phyloP scores from a whole-genome alignment of 2,113 vertebrate species.

The Bubo scandiacus region DNA sequence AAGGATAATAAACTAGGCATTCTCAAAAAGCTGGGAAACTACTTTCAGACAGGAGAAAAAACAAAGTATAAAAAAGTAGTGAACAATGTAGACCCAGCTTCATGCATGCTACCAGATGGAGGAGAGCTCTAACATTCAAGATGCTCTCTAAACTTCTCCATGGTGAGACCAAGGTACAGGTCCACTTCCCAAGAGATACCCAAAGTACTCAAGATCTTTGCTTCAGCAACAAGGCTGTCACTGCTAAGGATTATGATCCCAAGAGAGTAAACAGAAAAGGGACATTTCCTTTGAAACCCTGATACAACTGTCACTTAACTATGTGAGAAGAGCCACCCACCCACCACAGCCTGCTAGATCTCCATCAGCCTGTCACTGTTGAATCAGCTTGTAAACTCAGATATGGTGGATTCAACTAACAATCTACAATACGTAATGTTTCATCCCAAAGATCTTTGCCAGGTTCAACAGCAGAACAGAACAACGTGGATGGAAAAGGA shows the following conservation, averaged over 20 bases:
- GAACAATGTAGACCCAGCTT: neutral
- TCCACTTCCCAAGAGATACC: neutral
- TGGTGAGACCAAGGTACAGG: neutral
- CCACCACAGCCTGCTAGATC: neutral
- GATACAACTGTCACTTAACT: neutral
- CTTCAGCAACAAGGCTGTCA: neutral
- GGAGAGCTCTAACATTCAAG: neutral
- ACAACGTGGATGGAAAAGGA: neutral
- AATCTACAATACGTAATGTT: fast-evolving
- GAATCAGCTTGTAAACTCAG: neutral
- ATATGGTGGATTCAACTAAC: neutral
- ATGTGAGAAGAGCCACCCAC: neutral
- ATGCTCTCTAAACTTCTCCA: neutral
- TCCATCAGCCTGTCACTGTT: neutral
- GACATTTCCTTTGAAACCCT: neutral
- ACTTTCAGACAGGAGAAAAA: neutral
- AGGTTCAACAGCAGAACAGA: neutral
- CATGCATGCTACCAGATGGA: neutral
- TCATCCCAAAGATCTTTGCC: neutral
- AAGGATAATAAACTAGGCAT: neutral
- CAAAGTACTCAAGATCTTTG: neutral
- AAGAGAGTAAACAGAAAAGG: neutral
- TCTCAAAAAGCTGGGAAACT: neutral
- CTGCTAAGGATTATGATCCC: neutral
- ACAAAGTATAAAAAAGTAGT: neutral